Conservation (phyloP, 2,797 vertebrate species). For the Luscinia megarhynchos region DNA sequence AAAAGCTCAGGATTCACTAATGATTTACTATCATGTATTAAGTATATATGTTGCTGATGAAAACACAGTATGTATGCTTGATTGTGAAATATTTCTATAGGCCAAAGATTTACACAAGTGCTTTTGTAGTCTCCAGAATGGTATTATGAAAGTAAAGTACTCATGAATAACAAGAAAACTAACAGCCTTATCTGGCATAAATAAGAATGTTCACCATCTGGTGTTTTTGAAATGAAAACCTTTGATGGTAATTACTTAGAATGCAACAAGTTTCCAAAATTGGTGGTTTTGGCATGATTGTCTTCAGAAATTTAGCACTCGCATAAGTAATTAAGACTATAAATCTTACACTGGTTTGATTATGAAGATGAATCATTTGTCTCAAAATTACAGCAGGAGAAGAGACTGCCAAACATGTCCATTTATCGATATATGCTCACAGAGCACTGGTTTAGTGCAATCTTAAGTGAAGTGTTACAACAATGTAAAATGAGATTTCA, state of each 20-base stretch:
- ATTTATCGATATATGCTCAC: constrained; percentile 33
- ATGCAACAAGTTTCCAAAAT: constrained; percentile 49
- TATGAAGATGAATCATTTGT: constrained; percentile 45
- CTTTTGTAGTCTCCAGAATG: constrained; percentile 17
- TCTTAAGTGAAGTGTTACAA: constrained; percentile 29
- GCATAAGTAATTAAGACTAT: constrained; percentile 55
- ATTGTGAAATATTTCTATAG: constrained; percentile 12
- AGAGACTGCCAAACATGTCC: constrained; percentile 23
- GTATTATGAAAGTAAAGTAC: constrained; percentile 39
- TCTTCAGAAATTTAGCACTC: constrained; percentile 45
- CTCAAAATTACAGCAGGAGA: constrained; percentile 33
- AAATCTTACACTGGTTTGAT: constrained; percentile 58
- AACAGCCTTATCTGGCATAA: constrained; percentile 55
- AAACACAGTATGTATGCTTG: background rate
- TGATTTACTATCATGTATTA: constrained; percentile 29
- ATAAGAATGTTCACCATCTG: constrained; percentile 57
- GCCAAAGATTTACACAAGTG: constrained; percentile 30
- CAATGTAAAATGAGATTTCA: constrained; percentile 29
- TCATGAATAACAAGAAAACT: constrained; percentile 43
- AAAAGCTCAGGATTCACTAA: background rate
- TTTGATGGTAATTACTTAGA: constrained; percentile 64
- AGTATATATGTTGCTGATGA: background rate
- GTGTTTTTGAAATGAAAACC: constrained; percentile 52
- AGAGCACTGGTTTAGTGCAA: constrained; percentile 1
- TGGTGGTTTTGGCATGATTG: constrained; percentile 26